A percentile compares a stretch with the other conserved stretches of the same genome.
phyloP scores from a whole-genome alignment of 1,140 invertebrate genomes.

The Drosophila bocqueti region DNA sequence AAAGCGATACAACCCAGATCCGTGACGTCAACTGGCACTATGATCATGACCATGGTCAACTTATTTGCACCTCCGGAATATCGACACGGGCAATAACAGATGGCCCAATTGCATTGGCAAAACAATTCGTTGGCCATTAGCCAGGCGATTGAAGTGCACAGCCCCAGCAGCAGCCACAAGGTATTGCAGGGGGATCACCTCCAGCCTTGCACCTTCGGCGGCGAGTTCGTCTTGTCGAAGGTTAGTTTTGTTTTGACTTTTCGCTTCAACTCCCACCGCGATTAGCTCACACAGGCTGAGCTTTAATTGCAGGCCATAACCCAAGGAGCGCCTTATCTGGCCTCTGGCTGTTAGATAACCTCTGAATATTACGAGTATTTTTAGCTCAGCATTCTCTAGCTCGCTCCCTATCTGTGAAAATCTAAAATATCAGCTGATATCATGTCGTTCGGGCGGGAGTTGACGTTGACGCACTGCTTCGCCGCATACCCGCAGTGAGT shows the following conservation, averaged over 20 bases:
- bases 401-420: constrained; percentile 28
- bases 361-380: constrained; percentile 10
- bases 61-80: constrained; percentile 39
- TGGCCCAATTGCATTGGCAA: constrained; percentile 20
- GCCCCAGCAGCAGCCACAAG: background rate
- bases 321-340: constrained; percentile 37
- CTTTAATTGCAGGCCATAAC: constrained; percentile 34
- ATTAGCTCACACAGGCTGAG: constrained; percentile 29
- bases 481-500: background rate
- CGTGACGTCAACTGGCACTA: constrained; percentile 39
- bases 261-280: constrained; percentile 1
- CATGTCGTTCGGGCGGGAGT: constrained; percentile 6
- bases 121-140: constrained; percentile 53
- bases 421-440: constrained; percentile 42
- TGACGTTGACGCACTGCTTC: constrained; percentile 25
- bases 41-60: constrained; percentile 66
- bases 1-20: background rate
- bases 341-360: constrained; percentile 15
- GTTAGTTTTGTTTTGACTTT: constrained; percentile 65
- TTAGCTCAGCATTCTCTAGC: constrained; percentile 13
- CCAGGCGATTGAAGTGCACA: constrained; percentile 43
- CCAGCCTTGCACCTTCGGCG: constrained; percentile 8
- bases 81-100: constrained; percentile 13
- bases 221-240: constrained; percentile 54
- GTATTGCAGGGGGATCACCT: constrained; percentile 8